phyloP scores from a whole-genome alignment of 2,888 invertebrate genomes.

The Rhagium mordax region DNA sequence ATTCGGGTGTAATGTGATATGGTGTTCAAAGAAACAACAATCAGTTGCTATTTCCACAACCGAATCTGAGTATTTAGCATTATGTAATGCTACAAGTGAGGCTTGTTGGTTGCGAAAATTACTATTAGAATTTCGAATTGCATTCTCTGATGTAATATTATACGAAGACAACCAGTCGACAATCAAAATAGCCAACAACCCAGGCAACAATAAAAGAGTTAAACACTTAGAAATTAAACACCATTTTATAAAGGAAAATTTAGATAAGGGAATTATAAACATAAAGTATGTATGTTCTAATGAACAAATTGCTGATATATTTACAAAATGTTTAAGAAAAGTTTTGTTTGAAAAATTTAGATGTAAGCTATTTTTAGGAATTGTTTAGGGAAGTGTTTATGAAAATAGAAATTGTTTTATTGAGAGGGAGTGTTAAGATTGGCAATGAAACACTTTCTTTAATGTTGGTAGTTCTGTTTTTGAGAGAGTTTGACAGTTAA shows the following conservation, averaged over 20 bases:
- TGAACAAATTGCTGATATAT: not conserved
- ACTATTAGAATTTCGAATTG: not conserved
- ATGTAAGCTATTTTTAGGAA: too few species aligned
- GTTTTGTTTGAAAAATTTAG: not conserved
- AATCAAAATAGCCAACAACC: not conserved
- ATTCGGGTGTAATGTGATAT: not conserved
- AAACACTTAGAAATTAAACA: not conserved
- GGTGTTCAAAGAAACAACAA: not conserved
- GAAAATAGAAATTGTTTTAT: too few species aligned
- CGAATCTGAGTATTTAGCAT: not conserved
- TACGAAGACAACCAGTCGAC: not conserved
- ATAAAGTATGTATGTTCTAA: not conserved
- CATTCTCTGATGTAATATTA: not conserved
- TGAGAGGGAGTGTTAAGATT: too few species aligned
- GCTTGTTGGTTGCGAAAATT: not conserved
- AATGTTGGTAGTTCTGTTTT: too few species aligned
- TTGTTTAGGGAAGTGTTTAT: too few species aligned
- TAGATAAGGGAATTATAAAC: not conserved
- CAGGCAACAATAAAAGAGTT: not conserved
- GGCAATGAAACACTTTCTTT: too few species aligned
- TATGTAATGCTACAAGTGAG: not conserved
- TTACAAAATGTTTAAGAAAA: not conserved
- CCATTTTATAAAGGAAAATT: not conserved
- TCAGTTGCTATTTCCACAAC: not conserved
- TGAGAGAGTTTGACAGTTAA: too few species aligned